Conservation (phyloP, 2,113 vertebrate species). For the Bubo scandiacus region DNA sequence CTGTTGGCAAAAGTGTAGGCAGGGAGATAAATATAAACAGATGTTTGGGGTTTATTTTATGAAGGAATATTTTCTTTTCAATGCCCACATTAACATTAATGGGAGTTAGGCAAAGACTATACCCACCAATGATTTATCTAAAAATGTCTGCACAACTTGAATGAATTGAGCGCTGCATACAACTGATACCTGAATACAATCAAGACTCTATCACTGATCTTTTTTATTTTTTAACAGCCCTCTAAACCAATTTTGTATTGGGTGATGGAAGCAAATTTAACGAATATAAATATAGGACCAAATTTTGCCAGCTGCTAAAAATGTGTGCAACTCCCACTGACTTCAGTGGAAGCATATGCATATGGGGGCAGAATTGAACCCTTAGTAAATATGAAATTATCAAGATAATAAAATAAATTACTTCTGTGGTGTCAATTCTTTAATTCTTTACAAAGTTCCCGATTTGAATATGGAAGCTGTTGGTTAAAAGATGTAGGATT, state of each 20-base stretch:
- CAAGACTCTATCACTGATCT: background rate
- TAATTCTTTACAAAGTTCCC: background rate
- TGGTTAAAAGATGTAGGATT: slow-evolving; percentile 24
- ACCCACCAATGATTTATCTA: slow-evolving; percentile 5
- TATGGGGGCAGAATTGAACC: slow-evolving; percentile 26
- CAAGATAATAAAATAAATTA: slow-evolving; percentile 11
- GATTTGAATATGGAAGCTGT: background rate
- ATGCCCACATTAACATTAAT: slow-evolving; percentile 27
- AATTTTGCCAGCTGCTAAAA: slow-evolving; percentile 52
- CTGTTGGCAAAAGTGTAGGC: slow-evolving; percentile 14
- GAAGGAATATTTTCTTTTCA: slow-evolving; percentile 32
- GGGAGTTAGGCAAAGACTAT: background rate
- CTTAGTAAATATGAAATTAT: background rate
- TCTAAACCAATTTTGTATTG: background rate
- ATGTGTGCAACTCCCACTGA: slow-evolving; percentile 25
- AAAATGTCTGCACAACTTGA: slow-evolving; percentile 26
- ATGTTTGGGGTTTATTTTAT: background rate
- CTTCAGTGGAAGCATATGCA: slow-evolving; percentile 18
- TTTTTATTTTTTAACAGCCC: slow-evolving; percentile 20
- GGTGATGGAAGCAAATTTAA: slow-evolving; percentile 34
- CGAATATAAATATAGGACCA: slow-evolving; percentile 3
- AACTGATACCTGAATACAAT: background rate
- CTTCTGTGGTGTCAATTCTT: background rate
- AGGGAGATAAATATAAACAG: slow-evolving; percentile 20
- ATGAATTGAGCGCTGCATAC: background rate